These are phyloP conservation scores for Heteromormyrus szaboi DNA, from an alignment of 2,797 vertebrate genomes.

Conservation along the genomic window DNA sequence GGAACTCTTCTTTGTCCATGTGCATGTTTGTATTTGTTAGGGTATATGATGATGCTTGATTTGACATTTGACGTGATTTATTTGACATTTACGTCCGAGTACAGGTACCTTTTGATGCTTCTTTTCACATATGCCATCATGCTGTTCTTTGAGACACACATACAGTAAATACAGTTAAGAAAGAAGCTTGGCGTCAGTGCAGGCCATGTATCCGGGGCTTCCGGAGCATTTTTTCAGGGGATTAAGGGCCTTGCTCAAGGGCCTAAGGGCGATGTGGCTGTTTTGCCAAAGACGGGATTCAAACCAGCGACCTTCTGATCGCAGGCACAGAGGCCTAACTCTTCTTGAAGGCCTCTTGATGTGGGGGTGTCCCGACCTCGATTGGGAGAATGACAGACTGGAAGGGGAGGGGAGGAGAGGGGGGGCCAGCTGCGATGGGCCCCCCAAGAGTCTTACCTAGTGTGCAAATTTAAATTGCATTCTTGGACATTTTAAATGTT, in stretches of 20 bases:
- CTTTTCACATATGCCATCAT: background rate
- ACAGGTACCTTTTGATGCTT: background rate
- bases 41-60: background rate
- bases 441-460: conserved; percentile 31
- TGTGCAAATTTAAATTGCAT: conserved; percentile 52
- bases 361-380: background rate
- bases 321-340: background rate
- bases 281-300: background rate
- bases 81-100: background rate
- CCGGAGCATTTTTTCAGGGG: background rate
- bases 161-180: background rate
- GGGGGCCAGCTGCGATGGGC: conserved; percentile 19
- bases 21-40: background rate
- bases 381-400: background rate
- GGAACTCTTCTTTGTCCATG: background rate
- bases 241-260: background rate
- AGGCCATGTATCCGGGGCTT: background rate
- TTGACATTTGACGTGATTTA: background rate
- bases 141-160: background rate
- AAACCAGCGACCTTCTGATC: background rate
- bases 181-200: background rate
- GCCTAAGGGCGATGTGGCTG: background rate
- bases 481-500: conserved; percentile 45
- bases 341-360: background rate
- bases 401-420: background rate